Evolutionary conservation across 2,888 invertebrate genomes (phyloP).

Genomic region (Dasysyrphus tricinctus): DNA sequence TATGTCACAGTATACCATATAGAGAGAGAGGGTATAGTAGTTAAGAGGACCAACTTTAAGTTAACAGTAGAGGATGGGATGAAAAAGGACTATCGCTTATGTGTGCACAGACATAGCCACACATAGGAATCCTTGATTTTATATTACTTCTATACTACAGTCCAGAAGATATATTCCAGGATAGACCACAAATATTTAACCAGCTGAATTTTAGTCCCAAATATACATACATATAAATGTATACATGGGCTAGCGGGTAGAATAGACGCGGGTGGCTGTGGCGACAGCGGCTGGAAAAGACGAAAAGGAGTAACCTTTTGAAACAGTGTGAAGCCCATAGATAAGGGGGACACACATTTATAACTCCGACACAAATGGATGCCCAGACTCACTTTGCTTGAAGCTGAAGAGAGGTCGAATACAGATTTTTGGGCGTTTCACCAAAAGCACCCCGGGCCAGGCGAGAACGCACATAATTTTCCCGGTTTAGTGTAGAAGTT

Average conservation of each 20-base stretch:
- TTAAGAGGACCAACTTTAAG: conserved; percentile 32
- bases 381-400: conserved; percentile 8
- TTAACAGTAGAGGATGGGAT: not conserved
- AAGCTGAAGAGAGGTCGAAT: conserved; percentile 55
- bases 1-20: conserved; percentile 56
- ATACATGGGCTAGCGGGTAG: conserved; percentile 1
- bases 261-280: not conserved
- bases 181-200: conserved; percentile 83
- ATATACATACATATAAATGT: not conserved
- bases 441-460: conserved; percentile 63
- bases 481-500: conserved; percentile 78
- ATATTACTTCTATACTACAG: conserved; percentile 74
- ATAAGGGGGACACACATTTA: conserved; percentile 67
- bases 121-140: conserved; percentile 59
- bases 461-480: conserved; percentile 74
- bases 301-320: conserved; percentile 42
- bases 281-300: not conserved
- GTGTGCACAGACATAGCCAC: conserved; percentile 25
- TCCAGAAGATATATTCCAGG: conserved; percentile 81
- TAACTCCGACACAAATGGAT: conserved; percentile 67
- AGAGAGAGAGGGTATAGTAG: not conserved
- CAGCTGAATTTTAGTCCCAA: conserved; percentile 80
- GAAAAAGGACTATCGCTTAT: conserved; percentile 15
- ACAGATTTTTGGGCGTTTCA: conserved; percentile 69
- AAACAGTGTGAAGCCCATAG: conserved; percentile 69